phyloP scores from a whole-genome alignment of 1,140 invertebrate species.

The Apis cerana region DNA sequence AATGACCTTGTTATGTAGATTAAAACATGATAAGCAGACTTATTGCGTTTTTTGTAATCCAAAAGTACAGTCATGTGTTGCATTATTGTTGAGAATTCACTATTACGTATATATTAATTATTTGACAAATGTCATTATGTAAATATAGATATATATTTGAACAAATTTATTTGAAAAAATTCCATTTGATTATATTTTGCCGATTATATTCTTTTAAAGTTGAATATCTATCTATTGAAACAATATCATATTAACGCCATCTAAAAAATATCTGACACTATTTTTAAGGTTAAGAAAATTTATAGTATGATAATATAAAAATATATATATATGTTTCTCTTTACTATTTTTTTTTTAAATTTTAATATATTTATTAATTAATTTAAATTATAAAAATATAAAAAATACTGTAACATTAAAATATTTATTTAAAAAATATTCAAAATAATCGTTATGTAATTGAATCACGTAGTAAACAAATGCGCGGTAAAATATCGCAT shows the following conservation, averaged over 20 bases:
- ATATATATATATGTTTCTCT: background rate
- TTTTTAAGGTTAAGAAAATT: conserved; percentile 16
- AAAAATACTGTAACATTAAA: too few species aligned
- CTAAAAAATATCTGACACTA: background rate
- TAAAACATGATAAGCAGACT: conserved; percentile 19
- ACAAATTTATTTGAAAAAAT: background rate
- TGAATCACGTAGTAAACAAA: conserved; percentile 3
- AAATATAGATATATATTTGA: background rate
- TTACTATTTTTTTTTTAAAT: background rate
- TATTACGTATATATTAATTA: background rate
- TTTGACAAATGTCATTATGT: background rate
- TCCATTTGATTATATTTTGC: background rate
- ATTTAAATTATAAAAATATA: too few species aligned
- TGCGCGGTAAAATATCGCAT: too few species aligned
- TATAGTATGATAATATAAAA: too few species aligned
- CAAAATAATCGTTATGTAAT: too few species aligned
- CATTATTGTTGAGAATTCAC: background rate
- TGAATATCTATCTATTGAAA: background rate
- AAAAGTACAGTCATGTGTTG: background rate
- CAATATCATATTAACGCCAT: conserved; percentile 44
- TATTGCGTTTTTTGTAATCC: background rate
- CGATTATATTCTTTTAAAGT: too few species aligned
- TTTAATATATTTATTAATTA: background rate
- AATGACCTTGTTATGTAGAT: conserved; percentile 44
- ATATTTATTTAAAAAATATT: too few species aligned